Conservation (phyloP, 1,140 invertebrate genomes). For the Dreissena rostriformis region DNA sequence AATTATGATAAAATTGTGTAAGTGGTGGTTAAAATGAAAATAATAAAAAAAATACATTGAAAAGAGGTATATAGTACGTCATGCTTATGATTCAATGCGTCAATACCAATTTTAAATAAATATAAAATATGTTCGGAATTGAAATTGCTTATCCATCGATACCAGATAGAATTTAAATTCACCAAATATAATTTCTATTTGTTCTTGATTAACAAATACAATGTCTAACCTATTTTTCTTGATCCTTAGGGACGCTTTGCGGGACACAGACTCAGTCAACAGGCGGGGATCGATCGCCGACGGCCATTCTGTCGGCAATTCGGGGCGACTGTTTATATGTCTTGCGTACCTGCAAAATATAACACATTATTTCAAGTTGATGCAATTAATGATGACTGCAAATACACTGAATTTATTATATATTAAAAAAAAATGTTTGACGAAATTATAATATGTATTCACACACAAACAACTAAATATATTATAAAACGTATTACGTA, state of each 20-base stretch:
- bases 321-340: constrained; percentile 58
- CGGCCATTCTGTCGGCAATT: constrained; percentile 65
- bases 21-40: background rate
- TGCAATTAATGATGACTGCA: too few species aligned
- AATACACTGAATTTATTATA: too few species aligned
- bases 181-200: background rate
- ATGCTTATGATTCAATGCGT: background rate
- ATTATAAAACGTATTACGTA: too few species aligned
- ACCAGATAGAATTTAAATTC: background rate
- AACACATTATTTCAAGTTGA: background rate
- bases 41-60: background rate
- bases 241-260: constrained; percentile 65
- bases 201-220: too few species aligned
- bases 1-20: too few species aligned
- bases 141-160: background rate
- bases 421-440: too few species aligned
- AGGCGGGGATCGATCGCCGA: constrained; percentile 60
- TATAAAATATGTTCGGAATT: too few species aligned
- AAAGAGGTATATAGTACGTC: background rate
- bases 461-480: too few species aligned
- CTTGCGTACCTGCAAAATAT: constrained; percentile 64
- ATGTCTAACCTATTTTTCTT: constrained; percentile 61
- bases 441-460: too few species aligned
- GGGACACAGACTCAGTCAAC: constrained; percentile 60
- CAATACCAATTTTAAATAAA: too few species aligned